A percentile compares a stretch with the other conserved stretches of the same genome.
phyloP scores from a whole-genome alignment of 2,888 invertebrate species.

The Mystacides longicornis region DNA sequence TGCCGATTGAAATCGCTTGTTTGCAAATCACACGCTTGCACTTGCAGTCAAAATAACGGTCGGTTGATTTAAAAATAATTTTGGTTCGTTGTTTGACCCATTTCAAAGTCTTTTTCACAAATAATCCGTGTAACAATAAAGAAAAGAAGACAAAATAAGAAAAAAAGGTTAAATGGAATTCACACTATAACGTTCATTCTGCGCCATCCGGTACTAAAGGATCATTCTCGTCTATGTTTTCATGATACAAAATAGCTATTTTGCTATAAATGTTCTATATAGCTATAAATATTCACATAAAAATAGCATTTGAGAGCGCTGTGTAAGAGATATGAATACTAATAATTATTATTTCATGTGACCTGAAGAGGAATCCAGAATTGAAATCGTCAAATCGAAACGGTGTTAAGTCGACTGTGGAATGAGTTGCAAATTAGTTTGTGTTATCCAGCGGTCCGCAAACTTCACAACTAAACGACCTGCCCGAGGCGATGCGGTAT shows the following conservation, averaged over 20 bases:
- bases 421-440: conserved; percentile 1
- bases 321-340: not conserved
- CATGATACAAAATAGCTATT: not conserved
- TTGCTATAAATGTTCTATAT: not conserved
- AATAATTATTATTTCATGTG: not conserved
- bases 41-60: too few relatives aligned
- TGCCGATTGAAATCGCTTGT: too few relatives aligned
- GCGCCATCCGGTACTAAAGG: too few relatives aligned
- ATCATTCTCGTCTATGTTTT: too few relatives aligned
- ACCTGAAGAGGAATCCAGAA: not conserved
- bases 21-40: too few relatives aligned
- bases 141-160: too few relatives aligned
- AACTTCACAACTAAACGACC: not conserved
- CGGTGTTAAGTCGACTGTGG: not conserved
- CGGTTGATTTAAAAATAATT: too few relatives aligned
- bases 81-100: too few relatives aligned
- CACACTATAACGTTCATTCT: too few relatives aligned
- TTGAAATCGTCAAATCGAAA: not conserved
- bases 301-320: not conserved
- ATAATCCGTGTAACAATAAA: too few relatives aligned
- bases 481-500: not conserved
- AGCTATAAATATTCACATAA: not conserved
- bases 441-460: not conserved
- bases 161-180: too few relatives aligned
- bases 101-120: too few relatives aligned